phyloP scores from a whole-genome alignment of 2,797 vertebrate genomes.

The Lates japonicus region DNA sequence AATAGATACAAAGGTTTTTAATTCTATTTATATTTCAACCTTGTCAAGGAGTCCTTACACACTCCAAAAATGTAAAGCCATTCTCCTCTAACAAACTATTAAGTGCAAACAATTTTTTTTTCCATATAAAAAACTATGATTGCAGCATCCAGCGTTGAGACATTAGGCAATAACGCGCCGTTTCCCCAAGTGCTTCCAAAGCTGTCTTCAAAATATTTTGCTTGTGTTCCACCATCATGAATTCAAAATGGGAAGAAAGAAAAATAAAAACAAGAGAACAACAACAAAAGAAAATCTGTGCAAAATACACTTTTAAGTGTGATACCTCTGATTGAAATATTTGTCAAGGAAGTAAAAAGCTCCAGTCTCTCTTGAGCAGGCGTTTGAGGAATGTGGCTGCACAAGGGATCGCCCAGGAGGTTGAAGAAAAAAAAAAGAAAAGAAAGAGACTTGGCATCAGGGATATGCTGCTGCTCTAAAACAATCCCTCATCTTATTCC shows the following conservation, averaged over 20 bases:
- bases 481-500: constrained; percentile 56
- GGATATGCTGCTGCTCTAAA: constrained; percentile 47
- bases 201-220: constrained; percentile 79
- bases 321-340: constrained; percentile 61
- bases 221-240: constrained; percentile 73
- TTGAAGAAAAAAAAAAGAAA: constrained; percentile 1
- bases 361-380: constrained; percentile 35
- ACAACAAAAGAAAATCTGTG: constrained; percentile 86
- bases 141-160: constrained; percentile 93
- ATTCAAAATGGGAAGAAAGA: constrained; percentile 61
- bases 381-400: constrained; percentile 44
- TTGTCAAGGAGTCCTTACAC: constrained; percentile 83
- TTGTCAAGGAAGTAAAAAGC: constrained; percentile 49
- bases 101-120: constrained; percentile 94
- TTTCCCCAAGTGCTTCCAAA: constrained; percentile 86
- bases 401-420: constrained; percentile 55
- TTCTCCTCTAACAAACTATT: constrained; percentile 92
- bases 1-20: constrained; percentile 90
- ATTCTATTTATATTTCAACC: constrained; percentile 85
- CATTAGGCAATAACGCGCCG: constrained; percentile 86
- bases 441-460: constrained; percentile 40
- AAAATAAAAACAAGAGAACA: neutral
- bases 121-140: constrained; percentile 86
- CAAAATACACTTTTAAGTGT: constrained; percentile 82
- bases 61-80: constrained; percentile 88